Base-by-base conservation (phyloP, 2,113 vertebrate species). In the Platysteira castanea region DNA sequence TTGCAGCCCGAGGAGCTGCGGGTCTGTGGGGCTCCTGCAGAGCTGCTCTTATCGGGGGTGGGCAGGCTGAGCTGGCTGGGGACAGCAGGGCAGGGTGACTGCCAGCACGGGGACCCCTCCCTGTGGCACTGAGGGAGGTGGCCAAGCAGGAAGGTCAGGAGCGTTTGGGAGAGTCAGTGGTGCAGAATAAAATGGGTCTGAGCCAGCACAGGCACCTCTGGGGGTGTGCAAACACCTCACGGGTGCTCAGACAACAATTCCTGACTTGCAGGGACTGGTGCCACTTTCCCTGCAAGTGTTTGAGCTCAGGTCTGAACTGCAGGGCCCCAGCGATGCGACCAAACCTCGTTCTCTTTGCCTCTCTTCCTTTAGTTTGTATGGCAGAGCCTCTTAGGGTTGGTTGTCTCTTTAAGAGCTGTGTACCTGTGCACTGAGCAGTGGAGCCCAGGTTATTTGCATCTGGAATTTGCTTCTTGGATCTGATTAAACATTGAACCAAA, bases 401-500 rank as follows among this genome's bases (percentile, higher is more conserved):
- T 44, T 64, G 13, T 81, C 92, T 44, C 76, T 85, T 52, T 35
- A 37, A 65, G 46, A 52, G 11, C 56, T 21, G 3, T 0, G 1
- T 30, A 5, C 28, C 39, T 39, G 22, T 41, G 60, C 57, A 37
- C 14, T 5, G 6, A 49, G 30, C 53, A 18, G 20, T 14, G n/a
- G 15, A 65, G 14, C 27, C 27, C 10, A 18, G 52, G 39, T 84
- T 64, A 28, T 94, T 89, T 85, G 33, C 28, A 14, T 64, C 50
- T 75, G 71, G 60, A 52, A 39, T 78, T 87, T 82, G 27, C 22
- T 80, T 65, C 75, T 93, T 78, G 85, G 44, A 71, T 90, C 49
- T 59, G 92, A 89, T 95, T 93, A 87, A 95, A 90, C 76, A 57
- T 95, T 95, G 76, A 96, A 64, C 93, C 53, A 9, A 78, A 94